Base-by-base conservation (phyloP, 2,113 vertebrate genomes). In the Anser cygnoides region DNA sequence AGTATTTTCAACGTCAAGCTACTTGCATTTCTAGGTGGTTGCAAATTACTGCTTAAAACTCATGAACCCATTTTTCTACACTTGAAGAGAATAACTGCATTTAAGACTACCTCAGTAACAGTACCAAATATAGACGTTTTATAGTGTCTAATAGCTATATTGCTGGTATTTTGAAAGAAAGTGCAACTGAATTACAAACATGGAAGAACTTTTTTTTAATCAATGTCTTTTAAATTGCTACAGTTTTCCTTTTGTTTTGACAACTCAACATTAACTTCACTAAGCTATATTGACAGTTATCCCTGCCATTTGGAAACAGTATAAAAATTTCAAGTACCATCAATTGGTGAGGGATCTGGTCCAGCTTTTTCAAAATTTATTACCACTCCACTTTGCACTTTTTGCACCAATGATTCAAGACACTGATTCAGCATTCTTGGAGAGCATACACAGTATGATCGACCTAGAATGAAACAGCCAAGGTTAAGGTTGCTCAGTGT, bases 331-430 rank as follows among this genome's bases (percentile, higher is more conserved):
- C 43, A 74, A 81, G 68, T 98, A 99, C 98, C 98, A 97, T 99
- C 98, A 79, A 98, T 72, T 9, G 98, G 98, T 62, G 98, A 97
- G 46, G 99, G 99, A 97, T 99, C 99, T 3, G 99, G 99, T 81
- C 99, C 99, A 3, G 98, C 98, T 97, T 99, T 99, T 98, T 99
- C 99, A 97, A 99, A 99, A 96, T 99, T 99, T 89, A 99, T 99
- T 75, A 99, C 99, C 68, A 99, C 99, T 68, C 99, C 99, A 90
- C 99, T 99, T 93, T 99, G 99, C 86, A 99, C 99, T 96, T 99
- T 99, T 97, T 99, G 99, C 95, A 99, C 99, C 96, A 99, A 96
- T 74, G 99, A 99, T 97, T 99, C 99, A 93, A 99, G 97, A 98
- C 99, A 99, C 90, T 99, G 99, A 97, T 99, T 99, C 94, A 99